Percentiles rank a stretch among this genome's conserved stretches.
Evolutionary conservation across 2,888 invertebrate genomes (phyloP).

Genomic region (Ferdinandea cuprea): DNA sequence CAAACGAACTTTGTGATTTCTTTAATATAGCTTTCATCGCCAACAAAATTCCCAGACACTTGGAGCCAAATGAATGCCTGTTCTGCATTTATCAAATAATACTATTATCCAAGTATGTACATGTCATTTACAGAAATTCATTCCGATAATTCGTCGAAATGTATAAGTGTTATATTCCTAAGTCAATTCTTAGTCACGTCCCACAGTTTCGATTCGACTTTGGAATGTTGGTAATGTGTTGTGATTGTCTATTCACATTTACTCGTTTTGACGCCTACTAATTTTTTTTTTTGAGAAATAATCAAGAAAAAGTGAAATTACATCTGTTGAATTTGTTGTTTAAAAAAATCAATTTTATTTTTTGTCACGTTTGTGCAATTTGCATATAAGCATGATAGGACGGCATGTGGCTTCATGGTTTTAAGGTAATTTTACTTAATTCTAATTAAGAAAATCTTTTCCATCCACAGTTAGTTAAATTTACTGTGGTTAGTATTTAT

Average conservation of each 20-base stretch:
- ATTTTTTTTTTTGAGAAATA: slow-evolving; percentile 1
- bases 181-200: slow-evolving; percentile 60
- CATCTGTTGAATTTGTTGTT: slow-evolving; percentile 17
- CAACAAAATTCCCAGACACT: slow-evolving; percentile 16
- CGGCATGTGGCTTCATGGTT: neutral
- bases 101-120: neutral
- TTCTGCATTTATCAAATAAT: slow-evolving; percentile 39
- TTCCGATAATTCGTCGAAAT: slow-evolving; percentile 26
- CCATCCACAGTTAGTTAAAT: too few species aligned
- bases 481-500: too few species aligned
- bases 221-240: slow-evolving; percentile 19
- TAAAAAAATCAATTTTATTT: slow-evolving; percentile 31
- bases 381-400: slow-evolving; percentile 4
- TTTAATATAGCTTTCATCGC: slow-evolving; percentile 18
- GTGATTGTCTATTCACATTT: neutral
- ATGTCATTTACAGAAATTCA: slow-evolving; percentile 12
- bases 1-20: neutral
- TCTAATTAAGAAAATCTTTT: too few species aligned
- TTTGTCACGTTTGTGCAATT: slow-evolving; percentile 54
- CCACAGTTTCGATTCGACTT: slow-evolving; percentile 21
- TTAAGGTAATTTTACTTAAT: neutral
- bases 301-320: slow-evolving; percentile 51
- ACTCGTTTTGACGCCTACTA: neutral
- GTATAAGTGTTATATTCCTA: neutral
- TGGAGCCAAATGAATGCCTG: slow-evolving; percentile 21